Base-by-base conservation (phyloP, 2,888 invertebrate species). In the Chymomyza fuscimana region DNA sequence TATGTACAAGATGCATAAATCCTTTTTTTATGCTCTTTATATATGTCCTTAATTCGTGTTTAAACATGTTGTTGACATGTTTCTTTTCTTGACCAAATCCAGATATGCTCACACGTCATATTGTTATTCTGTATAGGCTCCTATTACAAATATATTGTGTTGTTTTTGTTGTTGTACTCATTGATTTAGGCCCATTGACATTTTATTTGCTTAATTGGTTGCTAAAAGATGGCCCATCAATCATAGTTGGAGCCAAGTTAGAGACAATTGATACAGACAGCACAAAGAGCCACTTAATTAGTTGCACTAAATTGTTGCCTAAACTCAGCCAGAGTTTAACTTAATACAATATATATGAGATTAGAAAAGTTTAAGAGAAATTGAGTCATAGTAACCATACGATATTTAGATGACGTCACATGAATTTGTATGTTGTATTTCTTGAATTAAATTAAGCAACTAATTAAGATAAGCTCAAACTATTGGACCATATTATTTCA, bases 41-140 rank as follows among this genome's bases (percentile, higher is more conserved):
- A 12, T 89, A 82, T 88, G 87, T 87, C 83, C 85, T 81, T 88
- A 85, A 88, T 87, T 82, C 87, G 79, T 86, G 82, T 80, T 89
- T 85, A 89, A 87, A 85, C 84, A 89, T 79, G 73, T 73, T 86
- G 85, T 87, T 84, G 86, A 78, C 79, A 88, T 83, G 68, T 72
- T 70, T 70, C 72, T 52, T 54, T 58, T 46, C 19, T 19, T 62
- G 36, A 16, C 59, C 63, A 36, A 60, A 64, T 19, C 32, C 65
- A 56, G 64, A 19, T 16, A 65, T 63, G 63, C 61, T 63, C 59
- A 61, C n/a, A 59, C 51, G 50, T 1, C 56, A 25, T 58, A 40
- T 29, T 56, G 19, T 32, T 69, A 64, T 73, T 69, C 12, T 73
- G 60, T 29, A 61, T 63, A 63, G n/a, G 12, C 29, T 16, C 15